Base-by-base conservation (phyloP, 2,888 invertebrate species). In the Parnassius mnemosyne region DNA sequence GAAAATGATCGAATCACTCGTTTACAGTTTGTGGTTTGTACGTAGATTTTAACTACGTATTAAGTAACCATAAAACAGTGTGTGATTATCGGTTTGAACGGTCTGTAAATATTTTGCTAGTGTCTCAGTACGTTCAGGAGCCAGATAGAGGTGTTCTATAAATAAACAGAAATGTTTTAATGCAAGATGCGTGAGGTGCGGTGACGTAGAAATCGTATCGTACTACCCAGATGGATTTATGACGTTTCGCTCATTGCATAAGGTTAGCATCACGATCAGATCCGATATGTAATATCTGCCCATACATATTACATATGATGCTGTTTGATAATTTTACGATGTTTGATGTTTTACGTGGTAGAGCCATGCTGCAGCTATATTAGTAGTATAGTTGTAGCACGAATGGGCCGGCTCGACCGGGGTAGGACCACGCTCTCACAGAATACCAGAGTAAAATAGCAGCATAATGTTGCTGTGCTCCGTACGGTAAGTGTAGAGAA, bases 151-250 rank as follows among this genome's bases (percentile, higher is more conserved):
- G 60, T 46, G 60, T 46, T 47, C 70, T 75, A 75, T 72, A 69
- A 72, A 74, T 75, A 75, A 69, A 68, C 59, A 54, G 60, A 64
- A 64, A 64, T 68, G 69, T 72, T 71, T 73, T 71, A 67, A 67
- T 67, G 65, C 65, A 62, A 63, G 66, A 68, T 68, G 67, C 65
- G 69, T 71, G 71, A 68, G 68, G 66, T 68, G 67, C 57, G 57
- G 61, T 69, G 71, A 70, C 68, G 70, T 68, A 60, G 64, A 60
- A 64, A 59, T 64, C 56, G 53, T 50, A 51, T 47, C 57, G 53
- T 62, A 56, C 59, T 51, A 61, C 68, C 69, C 67, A 70, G 68
- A 68, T 64, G 65, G 60, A 53, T 63, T 57, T 59, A 61, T 69
- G 69, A 69, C 70, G 68, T 66, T 64, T 64, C 44, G 34, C 51